Conservation (phyloP, 2,113 vertebrate genomes). For the Fregetta grallaria region DNA sequence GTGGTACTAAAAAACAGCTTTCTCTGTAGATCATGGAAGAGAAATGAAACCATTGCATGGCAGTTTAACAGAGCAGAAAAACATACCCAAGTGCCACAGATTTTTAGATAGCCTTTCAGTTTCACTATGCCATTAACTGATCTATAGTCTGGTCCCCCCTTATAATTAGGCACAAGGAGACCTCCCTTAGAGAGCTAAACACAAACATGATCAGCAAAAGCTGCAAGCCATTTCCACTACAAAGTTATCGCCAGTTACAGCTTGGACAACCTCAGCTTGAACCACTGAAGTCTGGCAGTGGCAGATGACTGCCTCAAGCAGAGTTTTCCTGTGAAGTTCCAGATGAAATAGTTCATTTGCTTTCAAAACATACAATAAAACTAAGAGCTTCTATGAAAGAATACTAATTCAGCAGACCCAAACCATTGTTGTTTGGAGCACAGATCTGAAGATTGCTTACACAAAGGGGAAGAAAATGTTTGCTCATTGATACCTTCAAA, state of each 20-base stretch:
- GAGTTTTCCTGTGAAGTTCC: not conserved
- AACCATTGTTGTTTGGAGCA: not conserved
- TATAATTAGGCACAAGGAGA: not conserved
- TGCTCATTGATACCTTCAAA: not conserved
- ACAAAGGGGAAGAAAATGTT: not conserved
- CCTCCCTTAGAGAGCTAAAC: not conserved
- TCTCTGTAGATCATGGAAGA: not conserved
- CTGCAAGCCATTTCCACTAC: not conserved
- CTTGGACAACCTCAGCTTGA: not conserved
- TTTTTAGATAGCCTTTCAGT: not conserved
- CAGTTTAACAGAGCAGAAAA: not conserved
- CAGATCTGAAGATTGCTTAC: not conserved
- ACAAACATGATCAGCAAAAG: not conserved
- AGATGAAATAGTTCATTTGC: not conserved
- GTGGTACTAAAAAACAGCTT: not conserved
- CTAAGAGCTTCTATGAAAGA: not conserved
- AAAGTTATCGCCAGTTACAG: not conserved
- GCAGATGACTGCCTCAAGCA: not conserved
- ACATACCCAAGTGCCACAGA: rapidly evolving
- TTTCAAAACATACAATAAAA: not conserved
- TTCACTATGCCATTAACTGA: not conserved
- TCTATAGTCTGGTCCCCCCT: not conserved
- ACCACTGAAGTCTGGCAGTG: not conserved
- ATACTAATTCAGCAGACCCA: not conserved
- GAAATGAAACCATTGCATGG: not conserved